Evolutionary conservation across 2,888 invertebrate genomes (phyloP).

Genomic region (Oligia fasciuncula): DNA sequence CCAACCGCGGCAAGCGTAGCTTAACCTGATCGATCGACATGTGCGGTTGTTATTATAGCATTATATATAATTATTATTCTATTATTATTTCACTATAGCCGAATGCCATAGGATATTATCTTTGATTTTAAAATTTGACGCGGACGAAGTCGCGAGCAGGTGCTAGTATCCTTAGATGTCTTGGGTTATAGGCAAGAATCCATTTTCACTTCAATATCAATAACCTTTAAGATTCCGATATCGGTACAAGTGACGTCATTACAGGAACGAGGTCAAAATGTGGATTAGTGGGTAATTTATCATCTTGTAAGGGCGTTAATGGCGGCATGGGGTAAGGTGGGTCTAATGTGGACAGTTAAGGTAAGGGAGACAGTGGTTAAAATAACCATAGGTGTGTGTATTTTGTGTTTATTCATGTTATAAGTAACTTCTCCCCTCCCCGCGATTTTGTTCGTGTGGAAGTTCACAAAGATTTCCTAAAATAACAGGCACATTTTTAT

Average conservation of each 20-base stretch:
- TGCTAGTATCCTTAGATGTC: not conserved
- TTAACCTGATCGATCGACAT: too few species aligned
- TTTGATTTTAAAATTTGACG: not conserved
- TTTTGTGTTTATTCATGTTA: not conserved
- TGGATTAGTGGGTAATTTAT: slow-evolving; percentile 60
- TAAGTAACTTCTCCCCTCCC: too few species aligned
- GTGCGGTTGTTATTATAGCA: too few species aligned
- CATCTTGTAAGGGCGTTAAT: slow-evolving; percentile 55
- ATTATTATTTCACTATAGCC: too few species aligned
- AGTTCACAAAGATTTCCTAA: too few species aligned
- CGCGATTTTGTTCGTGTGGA: too few species aligned
- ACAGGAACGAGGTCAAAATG: slow-evolving; percentile 54
- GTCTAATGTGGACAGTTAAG: slow-evolving; percentile 5
- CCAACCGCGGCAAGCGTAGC: too few species aligned
- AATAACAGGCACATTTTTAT: too few species aligned
- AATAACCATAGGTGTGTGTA: not conserved
- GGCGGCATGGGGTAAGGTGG: slow-evolving; percentile 32
- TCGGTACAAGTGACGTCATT: slow-evolving; percentile 49
- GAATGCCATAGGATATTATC: not conserved
- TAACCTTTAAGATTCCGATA: slow-evolving; percentile 19
- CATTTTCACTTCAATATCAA: slow-evolving; percentile 24
- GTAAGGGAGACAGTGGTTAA: slow-evolving; percentile 3
- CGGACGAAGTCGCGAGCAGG: not conserved
- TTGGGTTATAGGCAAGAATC: not conserved
- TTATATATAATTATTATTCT: too few species aligned